Evolutionary conservation across 2,797 vertebrate genomes (phyloP).

Genomic region (Gouania willdenowi): DNA sequence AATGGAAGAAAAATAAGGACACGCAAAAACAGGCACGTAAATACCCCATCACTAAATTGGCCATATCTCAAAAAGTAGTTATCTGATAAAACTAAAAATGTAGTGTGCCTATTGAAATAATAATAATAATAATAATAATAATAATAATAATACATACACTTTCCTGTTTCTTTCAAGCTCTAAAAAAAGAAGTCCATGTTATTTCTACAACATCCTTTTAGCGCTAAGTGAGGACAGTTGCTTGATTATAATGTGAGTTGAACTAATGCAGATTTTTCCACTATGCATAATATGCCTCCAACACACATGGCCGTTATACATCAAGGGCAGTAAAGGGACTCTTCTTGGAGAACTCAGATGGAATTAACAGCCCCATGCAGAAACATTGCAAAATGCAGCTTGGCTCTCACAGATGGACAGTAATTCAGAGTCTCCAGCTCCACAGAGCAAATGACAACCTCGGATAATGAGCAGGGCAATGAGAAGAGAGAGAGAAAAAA

Average conservation of each 20-base stretch:
- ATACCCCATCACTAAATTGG: too few relatives aligned
- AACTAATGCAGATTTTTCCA: constrained; percentile 41
- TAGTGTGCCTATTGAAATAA: too few relatives aligned
- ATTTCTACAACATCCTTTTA: too few relatives aligned
- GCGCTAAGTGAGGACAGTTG: too few relatives aligned
- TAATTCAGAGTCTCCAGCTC: constrained; percentile 51
- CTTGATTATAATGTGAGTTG: constrained; percentile 45
- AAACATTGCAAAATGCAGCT: constrained; percentile 46
- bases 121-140: too few relatives aligned
- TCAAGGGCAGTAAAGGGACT: constrained; percentile 25
- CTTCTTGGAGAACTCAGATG: constrained; percentile 59
- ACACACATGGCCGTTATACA: constrained; percentile 21
- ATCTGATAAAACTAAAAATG: too few relatives aligned
- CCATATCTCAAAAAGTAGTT: too few relatives aligned
- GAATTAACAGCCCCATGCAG: constrained; percentile 53
- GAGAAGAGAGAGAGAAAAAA: constrained; percentile 4
- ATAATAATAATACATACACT: too few relatives aligned
- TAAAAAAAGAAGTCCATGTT: too few relatives aligned
- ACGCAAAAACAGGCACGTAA: too few relatives aligned
- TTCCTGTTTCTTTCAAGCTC: too few relatives aligned
- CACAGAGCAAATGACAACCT: constrained; percentile 39
- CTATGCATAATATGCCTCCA: constrained; percentile 45
- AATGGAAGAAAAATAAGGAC: too few relatives aligned
- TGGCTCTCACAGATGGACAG: constrained; percentile 66
- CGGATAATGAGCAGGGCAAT: constrained; percentile 60